Evolutionary conservation across 2,888 invertebrate genomes (phyloP), one percentile per base, ranked within the genome.

Genomic region (Caenorhabditis sp.): DNA sequence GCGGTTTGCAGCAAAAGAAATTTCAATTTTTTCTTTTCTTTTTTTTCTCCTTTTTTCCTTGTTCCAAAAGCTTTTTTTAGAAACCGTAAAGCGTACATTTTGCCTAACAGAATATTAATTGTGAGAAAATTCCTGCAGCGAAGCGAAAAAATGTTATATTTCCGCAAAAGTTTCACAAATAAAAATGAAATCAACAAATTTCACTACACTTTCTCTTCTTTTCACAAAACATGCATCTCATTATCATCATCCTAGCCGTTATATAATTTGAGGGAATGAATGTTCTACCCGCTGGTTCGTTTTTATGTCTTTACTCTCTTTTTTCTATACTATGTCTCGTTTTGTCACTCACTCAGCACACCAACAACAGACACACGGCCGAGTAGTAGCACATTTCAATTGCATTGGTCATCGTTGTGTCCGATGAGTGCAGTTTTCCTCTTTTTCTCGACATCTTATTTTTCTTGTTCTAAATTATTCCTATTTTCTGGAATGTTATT

Each of bases 341-440:
- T 21, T 50, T 56, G 53, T 58, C 60, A 31, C 59, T 31, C 60
- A 38, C n/a, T 58, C 62, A 63, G 66, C 70, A 63, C 67, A 63
- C 70, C 59, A 63, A 67, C 70, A 70, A 64, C 70, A 65, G 57
- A 57, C 50, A 63, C 63, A 58, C 38, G 14, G 3, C 43, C 38
- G 25, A 60, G 63, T 64, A 43, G 43, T 43, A 65, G 65, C 70
- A 67, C 71, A 71, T 71, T 71, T 71, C 71, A 71, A 71, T 71
- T 71, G 71, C 71, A 71, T 71, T 71, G 67, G 71, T 71, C 71
- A 70, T 71, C 62, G 70, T 52, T 61, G 60, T 59, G 58, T 61
- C 57, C 64, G 38, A 59, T 57, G 62, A 70, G 67, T 70, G 64
- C 58, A 65, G 65, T 68, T 65, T 68, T 68, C 17, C 17, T 58